These are phyloP conservation scores for Doris montereyensis DNA, from an alignment of 2,888 invertebrate genomes.

Conservation along the genomic window DNA sequence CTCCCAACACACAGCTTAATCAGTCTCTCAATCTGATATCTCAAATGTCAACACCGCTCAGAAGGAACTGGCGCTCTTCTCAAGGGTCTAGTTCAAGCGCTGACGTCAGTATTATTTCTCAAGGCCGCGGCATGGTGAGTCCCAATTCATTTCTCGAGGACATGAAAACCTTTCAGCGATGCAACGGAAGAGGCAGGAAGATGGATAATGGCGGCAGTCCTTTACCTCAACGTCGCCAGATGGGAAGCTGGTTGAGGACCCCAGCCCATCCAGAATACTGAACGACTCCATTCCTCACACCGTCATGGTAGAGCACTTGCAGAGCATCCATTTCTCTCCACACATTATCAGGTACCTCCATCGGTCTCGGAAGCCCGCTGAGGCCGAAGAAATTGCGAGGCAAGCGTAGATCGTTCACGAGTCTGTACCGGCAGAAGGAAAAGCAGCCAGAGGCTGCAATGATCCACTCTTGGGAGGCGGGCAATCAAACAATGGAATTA, in stretches of 20 bases:
- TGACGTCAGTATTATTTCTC: conserved; percentile 33
- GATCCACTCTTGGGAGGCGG: no score
- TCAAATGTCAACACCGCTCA: conserved; percentile 9
- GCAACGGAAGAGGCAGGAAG: no score
- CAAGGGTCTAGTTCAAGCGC: conserved; percentile 21
- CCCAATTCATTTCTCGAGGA: conserved; percentile 59
- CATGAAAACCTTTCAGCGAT: no score
- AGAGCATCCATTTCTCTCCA: conserved; percentile 44
- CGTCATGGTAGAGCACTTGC: conserved; percentile 54
- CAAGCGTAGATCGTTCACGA: conserved; percentile 30
- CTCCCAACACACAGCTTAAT: conserved; percentile 46
- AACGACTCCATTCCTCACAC: conserved; percentile 56
- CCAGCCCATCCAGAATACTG: conserved; percentile 47
- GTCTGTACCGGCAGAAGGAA: conserved; percentile 26
- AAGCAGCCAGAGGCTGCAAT: neutral
- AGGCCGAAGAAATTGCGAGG: neutral
- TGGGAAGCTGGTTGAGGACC: neutral
- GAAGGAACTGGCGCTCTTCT: conserved; percentile 3
- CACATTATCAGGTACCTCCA: no score
- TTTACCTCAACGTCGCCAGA: no score
- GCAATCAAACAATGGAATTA: no score
- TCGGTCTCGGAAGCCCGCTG: no score
- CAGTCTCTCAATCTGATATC: conserved; percentile 39
- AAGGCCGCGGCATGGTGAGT: conserved; percentile 46
- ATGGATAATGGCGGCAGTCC: no score